These are phyloP conservation scores for Petrolisthes cinctipes DNA, from an alignment of 2,888 invertebrate species.

Conservation along the genomic window DNA sequence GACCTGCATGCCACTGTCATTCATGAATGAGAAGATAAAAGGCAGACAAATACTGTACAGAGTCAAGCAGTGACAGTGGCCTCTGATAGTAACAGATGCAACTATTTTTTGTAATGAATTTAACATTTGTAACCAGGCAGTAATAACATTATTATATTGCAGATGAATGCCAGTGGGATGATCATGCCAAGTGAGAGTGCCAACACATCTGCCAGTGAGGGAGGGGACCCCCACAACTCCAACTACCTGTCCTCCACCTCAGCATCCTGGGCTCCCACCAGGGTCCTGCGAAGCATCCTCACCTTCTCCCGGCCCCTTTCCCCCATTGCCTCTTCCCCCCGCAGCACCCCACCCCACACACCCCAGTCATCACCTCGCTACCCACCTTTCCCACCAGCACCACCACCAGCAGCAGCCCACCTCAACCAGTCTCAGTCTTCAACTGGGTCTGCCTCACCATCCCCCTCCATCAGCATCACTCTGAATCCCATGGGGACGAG, in stretches of 20 bases:
- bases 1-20: too few relatives aligned
- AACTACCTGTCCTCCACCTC: conserved; percentile 43
- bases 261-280: conserved; percentile 42
- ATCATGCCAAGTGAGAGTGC: conserved; percentile 66
- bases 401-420: too few relatives aligned
- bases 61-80: too few relatives aligned
- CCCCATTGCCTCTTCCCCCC: conserved; percentile 72
- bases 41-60: too few relatives aligned
- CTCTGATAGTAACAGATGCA: too few relatives aligned
- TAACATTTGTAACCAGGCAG: background rate
- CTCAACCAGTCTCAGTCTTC: conserved; percentile 2
- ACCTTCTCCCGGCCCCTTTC: conserved; percentile 67
- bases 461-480: conserved; percentile 40
- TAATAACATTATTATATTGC: conserved; percentile 63
- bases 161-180: conserved; percentile 74
- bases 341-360: conserved; percentile 73
- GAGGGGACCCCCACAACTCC: conserved; percentile 56
- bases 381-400: conserved; percentile 64
- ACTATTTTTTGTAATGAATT: background rate
- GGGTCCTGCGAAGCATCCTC: conserved; percentile 44
- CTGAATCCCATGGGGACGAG: conserved; percentile 34
- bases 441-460: background rate
- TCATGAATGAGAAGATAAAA: too few relatives aligned
- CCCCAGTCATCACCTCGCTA: too few relatives aligned
- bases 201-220: conserved; percentile 65